Percentiles rank a stretch among this genome's conserved stretches.
These are phyloP conservation scores for Thelaira solivaga DNA, from an alignment of 2,888 invertebrate genomes.

Conservation along the genomic window DNA sequence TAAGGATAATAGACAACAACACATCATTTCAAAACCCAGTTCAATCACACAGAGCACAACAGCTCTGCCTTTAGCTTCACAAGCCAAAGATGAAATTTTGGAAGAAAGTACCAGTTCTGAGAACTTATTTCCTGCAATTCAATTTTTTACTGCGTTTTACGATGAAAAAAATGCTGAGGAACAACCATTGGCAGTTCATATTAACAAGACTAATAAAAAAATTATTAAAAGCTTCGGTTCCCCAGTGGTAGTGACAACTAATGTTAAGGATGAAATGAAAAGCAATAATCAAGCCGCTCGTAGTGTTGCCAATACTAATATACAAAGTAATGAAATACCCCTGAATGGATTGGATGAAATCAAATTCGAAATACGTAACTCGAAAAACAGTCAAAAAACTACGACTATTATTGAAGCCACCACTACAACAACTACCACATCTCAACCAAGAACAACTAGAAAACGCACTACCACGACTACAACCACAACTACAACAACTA, in stretches of 20 bases:
- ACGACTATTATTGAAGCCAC: constrained; percentile 60
- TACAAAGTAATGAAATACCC: constrained; percentile 73
- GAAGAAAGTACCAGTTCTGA: constrained; percentile 77
- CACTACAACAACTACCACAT: constrained; percentile 74
- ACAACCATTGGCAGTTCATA: constrained; percentile 72
- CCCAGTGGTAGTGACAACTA: constrained; percentile 52
- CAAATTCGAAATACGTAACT: constrained; percentile 73
- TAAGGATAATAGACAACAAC: too few species aligned
- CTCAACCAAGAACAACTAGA: constrained; percentile 78
- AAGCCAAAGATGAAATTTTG: constrained; percentile 76
- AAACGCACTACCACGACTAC: constrained; percentile 77
- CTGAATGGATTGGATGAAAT: constrained; percentile 71
- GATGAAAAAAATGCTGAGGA: constrained; percentile 73
- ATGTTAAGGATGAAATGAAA: constrained; percentile 2
- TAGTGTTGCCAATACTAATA: constrained; percentile 70
- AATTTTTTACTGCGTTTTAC: constrained; percentile 79
- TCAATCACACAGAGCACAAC: constrained; percentile 47
- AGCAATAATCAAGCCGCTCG: constrained; percentile 75
- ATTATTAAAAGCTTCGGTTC: constrained; percentile 58
- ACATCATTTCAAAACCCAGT: constrained; percentile 3
- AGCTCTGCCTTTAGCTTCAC: constrained; percentile 12
- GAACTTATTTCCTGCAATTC: constrained; percentile 78
- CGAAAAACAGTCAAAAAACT: constrained; percentile 70
- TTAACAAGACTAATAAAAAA: constrained; percentile 71
- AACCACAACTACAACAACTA: constrained; percentile 80